phyloP scores from a whole-genome alignment of 37 sponge, comb jelly and placozoan species.

The Ianthella basta region DNA sequence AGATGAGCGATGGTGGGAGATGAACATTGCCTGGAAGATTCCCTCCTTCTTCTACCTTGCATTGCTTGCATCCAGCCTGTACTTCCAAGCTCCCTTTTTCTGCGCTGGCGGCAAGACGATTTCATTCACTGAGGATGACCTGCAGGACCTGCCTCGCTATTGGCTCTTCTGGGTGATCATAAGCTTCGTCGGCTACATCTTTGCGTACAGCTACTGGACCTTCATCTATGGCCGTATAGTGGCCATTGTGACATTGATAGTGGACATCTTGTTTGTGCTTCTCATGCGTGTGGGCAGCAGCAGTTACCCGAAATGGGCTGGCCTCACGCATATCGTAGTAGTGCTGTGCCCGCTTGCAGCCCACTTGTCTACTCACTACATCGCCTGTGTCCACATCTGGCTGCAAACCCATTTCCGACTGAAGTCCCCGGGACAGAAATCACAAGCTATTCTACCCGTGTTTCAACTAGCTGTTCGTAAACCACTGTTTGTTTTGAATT shows the following conservation, averaged over 20 bases:
- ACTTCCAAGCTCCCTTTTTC: background rate
- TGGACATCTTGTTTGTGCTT: background rate
- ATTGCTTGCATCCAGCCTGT: background rate
- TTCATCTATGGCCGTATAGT: constrained; percentile 8
- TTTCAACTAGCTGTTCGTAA: background rate
- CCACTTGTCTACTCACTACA: background rate
- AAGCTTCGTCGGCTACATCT: background rate
- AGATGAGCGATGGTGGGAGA: background rate
- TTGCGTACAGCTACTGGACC: background rate
- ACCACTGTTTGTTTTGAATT: background rate
- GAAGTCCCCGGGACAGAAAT: background rate
- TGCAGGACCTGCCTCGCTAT: background rate
- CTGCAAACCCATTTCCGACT: background rate
- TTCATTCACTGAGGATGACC: background rate
- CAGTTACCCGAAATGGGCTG: constrained; percentile 11
- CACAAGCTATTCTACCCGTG: background rate
- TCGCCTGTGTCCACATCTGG: constrained; percentile 1
- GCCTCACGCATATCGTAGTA: background rate
- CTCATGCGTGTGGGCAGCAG: background rate
- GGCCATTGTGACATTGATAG: background rate
- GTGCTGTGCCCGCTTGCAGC: background rate
- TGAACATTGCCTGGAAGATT: background rate
- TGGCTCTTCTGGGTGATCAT: constrained; percentile 5
- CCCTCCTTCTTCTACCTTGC: background rate
- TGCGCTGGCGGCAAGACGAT: background rate